Percentiles rank a stretch among this genome's conserved stretches.
Evolutionary conservation across 2,888 invertebrate species (phyloP).

Genomic region (Bhutanitis thaidina): DNA sequence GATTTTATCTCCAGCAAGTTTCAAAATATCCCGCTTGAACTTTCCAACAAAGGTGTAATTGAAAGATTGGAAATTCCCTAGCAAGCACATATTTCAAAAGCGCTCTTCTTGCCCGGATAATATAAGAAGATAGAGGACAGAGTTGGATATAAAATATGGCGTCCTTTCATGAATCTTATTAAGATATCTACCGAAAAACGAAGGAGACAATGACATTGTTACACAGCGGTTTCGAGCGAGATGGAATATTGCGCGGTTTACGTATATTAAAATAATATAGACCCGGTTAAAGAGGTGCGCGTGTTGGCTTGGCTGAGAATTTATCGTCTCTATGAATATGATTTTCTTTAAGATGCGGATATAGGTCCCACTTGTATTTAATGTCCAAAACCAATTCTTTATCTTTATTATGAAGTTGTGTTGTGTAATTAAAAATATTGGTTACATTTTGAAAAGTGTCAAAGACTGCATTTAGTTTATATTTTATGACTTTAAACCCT

Average conservation of each 20-base stretch:
- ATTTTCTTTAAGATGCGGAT: slow-evolving; percentile 73
- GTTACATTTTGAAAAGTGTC: too few relatives aligned
- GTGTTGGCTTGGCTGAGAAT: slow-evolving; percentile 52
- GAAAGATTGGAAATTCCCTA: slow-evolving; percentile 78
- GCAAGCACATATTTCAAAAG: slow-evolving; percentile 77
- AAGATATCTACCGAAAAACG: slow-evolving; percentile 85
- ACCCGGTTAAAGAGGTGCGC: slow-evolving; percentile 73
- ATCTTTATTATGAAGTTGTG: too few relatives aligned
- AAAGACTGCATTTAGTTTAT: too few relatives aligned
- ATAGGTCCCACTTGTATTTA: slow-evolving; percentile 58
- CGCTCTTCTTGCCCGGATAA: slow-evolving; percentile 72
- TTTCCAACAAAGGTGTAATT: slow-evolving; percentile 71
- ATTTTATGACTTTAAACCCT: too few relatives aligned
- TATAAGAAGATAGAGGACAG: slow-evolving; percentile 81
- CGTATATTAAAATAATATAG: slow-evolving; percentile 78
- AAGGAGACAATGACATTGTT: slow-evolving; percentile 48
- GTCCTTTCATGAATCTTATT: slow-evolving; percentile 91
- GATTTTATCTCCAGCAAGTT: slow-evolving; percentile 37
- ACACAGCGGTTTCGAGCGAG: slow-evolving; percentile 33
- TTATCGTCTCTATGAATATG: slow-evolving; percentile 77
- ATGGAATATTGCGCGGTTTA: slow-evolving; percentile 54
- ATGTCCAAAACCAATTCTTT: slow-evolving; percentile 38
- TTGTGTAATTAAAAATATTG: too few relatives aligned
- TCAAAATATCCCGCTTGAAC: slow-evolving; percentile 46
- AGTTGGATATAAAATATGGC: slow-evolving; percentile 89